Conservation (phyloP, 2,888 invertebrate genomes). For the Nasonovia ribisnigri region DNA sequence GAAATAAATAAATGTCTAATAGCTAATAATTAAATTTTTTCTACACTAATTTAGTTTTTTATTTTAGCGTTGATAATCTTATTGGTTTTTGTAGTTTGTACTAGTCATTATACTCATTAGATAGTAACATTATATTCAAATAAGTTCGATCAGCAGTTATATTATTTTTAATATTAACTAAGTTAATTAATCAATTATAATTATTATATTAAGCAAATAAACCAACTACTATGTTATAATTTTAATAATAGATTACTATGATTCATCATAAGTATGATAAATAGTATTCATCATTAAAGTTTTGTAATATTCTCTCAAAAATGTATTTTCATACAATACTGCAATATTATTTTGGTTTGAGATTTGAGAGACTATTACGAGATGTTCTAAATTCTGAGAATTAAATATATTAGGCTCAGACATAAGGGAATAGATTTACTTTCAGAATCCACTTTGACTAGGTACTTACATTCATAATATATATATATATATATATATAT, state of each 20-base stretch:
- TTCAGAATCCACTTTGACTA: slow-evolving; percentile 15
- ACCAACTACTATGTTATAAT: background rate
- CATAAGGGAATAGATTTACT: slow-evolving; percentile 33
- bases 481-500: too few relatives aligned
- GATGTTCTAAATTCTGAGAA: slow-evolving; percentile 24
- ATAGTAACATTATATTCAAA: background rate
- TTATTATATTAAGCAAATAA: background rate
- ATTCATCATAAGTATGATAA: background rate
- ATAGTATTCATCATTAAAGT: background rate
- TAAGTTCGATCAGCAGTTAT: background rate
- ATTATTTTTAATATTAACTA: background rate
- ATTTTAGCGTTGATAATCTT: background rate
- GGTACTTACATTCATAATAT: background rate
- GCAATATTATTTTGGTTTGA: background rate
- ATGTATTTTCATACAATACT: background rate
- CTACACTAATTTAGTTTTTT: background rate
- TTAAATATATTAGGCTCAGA: background rate
- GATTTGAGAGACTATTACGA: background rate
- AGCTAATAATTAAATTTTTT: background rate
- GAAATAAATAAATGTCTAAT: background rate
- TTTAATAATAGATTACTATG: background rate
- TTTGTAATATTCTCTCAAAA: background rate
- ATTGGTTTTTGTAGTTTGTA: background rate
- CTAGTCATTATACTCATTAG: background rate
- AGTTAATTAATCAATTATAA: background rate